These are phyloP conservation scores for Macrotrachela quadricornifera DNA, from an alignment of 1,140 invertebrate genomes.

Conservation along the genomic window DNA sequence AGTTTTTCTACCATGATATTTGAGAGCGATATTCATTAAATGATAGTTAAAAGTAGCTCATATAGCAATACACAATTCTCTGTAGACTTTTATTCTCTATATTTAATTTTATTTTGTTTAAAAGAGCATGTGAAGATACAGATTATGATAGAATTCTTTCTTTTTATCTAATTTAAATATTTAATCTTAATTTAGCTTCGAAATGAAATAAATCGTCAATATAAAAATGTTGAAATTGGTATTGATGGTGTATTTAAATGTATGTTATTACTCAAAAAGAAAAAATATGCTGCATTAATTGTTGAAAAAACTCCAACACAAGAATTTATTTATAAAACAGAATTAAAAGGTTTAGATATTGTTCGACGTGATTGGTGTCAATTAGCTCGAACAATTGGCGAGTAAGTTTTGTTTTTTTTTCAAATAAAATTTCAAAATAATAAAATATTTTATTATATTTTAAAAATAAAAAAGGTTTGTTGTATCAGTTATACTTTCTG, in stretches of 20 bases:
- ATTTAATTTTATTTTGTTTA: constrained; percentile 5
- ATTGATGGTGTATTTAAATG: constrained; percentile 91
- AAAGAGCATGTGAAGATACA: background rate
- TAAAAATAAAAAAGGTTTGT: constrained; percentile 34
- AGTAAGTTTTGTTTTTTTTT: constrained; percentile 38
- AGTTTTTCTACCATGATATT: too few species aligned
- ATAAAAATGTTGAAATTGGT: constrained; percentile 77
- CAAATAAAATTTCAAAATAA: background rate
- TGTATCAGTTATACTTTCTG: constrained; percentile 59
- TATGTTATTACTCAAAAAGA: constrained; percentile 82
- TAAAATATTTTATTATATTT: constrained; percentile 2
- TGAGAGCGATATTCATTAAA: too few species aligned
- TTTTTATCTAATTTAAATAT: too few species aligned
- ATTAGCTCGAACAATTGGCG: constrained; percentile 73
- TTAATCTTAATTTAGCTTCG: constrained; percentile 49
- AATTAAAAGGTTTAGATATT: constrained; percentile 84
- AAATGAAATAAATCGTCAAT: constrained; percentile 74
- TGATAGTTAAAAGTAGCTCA: too few species aligned
- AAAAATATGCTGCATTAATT: constrained; percentile 83
- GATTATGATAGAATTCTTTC: too few species aligned
- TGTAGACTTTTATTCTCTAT: too few species aligned
- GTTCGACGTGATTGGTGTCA: constrained; percentile 93
- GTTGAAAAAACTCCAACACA: constrained; percentile 13
- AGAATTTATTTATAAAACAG: constrained; percentile 33
- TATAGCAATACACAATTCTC: too few species aligned